Percentiles rank a stretch among this genome's conserved stretches.
phyloP scores from a whole-genome alignment of 92 coral and sea anemone genomes.

The Phenganax marumi region DNA sequence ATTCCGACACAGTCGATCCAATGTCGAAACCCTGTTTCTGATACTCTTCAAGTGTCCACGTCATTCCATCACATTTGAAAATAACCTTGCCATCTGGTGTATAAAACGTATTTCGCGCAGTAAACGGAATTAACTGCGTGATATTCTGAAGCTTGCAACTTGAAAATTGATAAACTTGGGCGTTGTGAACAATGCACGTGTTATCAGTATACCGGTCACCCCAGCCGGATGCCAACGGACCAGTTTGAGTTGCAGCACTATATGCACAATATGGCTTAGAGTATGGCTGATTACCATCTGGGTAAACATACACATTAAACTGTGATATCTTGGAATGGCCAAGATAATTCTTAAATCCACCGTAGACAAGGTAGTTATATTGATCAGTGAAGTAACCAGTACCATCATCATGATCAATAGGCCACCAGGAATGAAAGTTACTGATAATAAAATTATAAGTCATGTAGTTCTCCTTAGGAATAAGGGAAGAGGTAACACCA shows the following conservation, averaged over 20 bases:
- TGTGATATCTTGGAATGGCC: slow-evolving; percentile 41
- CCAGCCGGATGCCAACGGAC: slow-evolving; percentile 41
- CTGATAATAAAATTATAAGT: slow-evolving; percentile 38
- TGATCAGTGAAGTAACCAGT: slow-evolving; percentile 39
- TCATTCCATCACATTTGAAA: slow-evolving; percentile 25
- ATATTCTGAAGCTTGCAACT: slow-evolving; percentile 29
- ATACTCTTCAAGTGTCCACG: slow-evolving; percentile 36
- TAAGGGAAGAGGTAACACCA: slow-evolving; percentile 20
- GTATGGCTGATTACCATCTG: slow-evolving; percentile 43
- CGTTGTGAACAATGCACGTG: slow-evolving; percentile 19
- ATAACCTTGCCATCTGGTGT: slow-evolving; percentile 24
- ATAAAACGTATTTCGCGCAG: slow-evolving; percentile 30
- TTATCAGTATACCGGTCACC: slow-evolving; percentile 42
- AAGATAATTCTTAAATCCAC: slow-evolving; percentile 43
- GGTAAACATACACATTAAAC: slow-evolving; percentile 38
- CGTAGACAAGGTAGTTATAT: slow-evolving; percentile 38
- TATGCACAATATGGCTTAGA: slow-evolving; percentile 20
- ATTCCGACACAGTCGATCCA: slow-evolving; percentile 35
- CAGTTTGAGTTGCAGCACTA: slow-evolving; percentile 25
- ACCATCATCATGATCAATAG: slow-evolving; percentile 46
- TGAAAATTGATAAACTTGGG: slow-evolving; percentile 25
- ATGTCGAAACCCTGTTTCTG: slow-evolving; percentile 31
- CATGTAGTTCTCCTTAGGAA: slow-evolving; percentile 36
- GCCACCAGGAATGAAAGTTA: slow-evolving; percentile 40
- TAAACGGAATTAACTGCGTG: slow-evolving; percentile 30